Evolutionary conservation across 2,888 invertebrate genomes (phyloP).

Genomic region (Rhimphoctona megacephalus): DNA sequence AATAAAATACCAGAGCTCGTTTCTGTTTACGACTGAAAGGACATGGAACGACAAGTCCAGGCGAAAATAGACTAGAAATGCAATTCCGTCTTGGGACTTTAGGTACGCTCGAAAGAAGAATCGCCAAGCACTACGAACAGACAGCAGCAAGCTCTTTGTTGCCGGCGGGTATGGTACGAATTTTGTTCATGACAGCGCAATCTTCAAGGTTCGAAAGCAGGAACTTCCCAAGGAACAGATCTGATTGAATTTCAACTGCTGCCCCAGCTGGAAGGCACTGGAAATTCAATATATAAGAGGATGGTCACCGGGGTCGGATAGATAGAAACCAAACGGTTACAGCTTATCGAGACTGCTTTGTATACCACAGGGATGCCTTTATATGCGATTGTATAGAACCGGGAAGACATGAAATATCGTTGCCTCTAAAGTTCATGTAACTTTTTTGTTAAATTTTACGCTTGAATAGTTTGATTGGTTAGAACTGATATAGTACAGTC

Average conservation of each 20-base stretch:
- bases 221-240: slow-evolving; percentile 55
- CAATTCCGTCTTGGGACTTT: slow-evolving; percentile 66
- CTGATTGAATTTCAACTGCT: slow-evolving; percentile 66
- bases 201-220: slow-evolving; percentile 70
- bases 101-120: slow-evolving; percentile 60
- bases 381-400: slow-evolving; percentile 18
- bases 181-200: slow-evolving; percentile 75
- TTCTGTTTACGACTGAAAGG: slow-evolving; percentile 31
- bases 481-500: background rate
- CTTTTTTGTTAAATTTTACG: background rate
- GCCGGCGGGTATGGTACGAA: slow-evolving; percentile 64
- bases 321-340: slow-evolving; percentile 47
- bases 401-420: slow-evolving; percentile 4
- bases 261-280: slow-evolving; percentile 43
- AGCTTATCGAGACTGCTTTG: slow-evolving; percentile 4
- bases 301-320: slow-evolving; percentile 44
- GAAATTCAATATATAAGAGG: slow-evolving; percentile 55
- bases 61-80: slow-evolving; percentile 68
- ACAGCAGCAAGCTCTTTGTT: slow-evolving; percentile 53
- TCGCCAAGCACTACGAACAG: slow-evolving; percentile 46
- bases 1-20: slow-evolving; percentile 14
- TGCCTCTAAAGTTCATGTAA: background rate
- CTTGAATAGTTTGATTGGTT: slow-evolving; percentile 29
- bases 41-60: slow-evolving; percentile 63
- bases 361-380: slow-evolving; percentile 10